These are phyloP conservation scores for Sebastiscus tertius DNA, from an alignment of 2,797 vertebrate species.

Conservation along the genomic window DNA sequence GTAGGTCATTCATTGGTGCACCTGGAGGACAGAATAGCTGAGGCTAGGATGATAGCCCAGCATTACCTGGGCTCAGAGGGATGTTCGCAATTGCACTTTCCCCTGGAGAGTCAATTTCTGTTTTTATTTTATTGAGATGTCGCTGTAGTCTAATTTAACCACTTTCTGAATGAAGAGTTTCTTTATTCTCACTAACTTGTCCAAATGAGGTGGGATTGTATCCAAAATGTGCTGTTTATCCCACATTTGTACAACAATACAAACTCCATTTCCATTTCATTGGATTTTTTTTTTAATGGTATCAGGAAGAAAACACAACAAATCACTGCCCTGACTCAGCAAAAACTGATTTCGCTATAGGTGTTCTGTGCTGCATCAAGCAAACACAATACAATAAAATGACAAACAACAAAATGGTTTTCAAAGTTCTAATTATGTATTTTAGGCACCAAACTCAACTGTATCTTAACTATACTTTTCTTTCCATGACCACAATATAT, in stretches of 20 bases:
- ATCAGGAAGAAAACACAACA: background rate
- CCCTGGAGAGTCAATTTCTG: constrained; percentile 37
- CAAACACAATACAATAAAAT: background rate
- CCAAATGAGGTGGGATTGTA: background rate
- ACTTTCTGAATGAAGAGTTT: constrained; percentile 20
- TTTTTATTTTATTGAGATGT: constrained; percentile 57
- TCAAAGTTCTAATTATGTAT: background rate
- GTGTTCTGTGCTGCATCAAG: background rate
- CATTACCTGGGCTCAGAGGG: constrained; percentile 59
- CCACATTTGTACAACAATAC: background rate
- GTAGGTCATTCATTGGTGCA: constrained; percentile 66
- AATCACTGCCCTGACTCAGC: background rate
- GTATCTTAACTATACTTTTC: background rate
- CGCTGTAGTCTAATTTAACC: constrained; percentile 14
- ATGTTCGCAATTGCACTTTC: constrained; percentile 47
- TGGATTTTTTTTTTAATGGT: background rate
- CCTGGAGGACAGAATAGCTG: constrained; percentile 58
- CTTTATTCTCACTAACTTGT: background rate
- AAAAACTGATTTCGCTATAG: background rate
- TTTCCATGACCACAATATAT: no score
- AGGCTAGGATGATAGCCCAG: constrained; percentile 68
- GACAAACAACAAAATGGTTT: background rate
- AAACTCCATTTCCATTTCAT: background rate
- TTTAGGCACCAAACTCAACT: background rate
- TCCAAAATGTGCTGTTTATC: background rate